A percentile compares a stretch with the other conserved stretches of the same genome.
phyloP scores from a whole-genome alignment of 1,140 invertebrate genomes.

The Conus ventricosus region DNA sequence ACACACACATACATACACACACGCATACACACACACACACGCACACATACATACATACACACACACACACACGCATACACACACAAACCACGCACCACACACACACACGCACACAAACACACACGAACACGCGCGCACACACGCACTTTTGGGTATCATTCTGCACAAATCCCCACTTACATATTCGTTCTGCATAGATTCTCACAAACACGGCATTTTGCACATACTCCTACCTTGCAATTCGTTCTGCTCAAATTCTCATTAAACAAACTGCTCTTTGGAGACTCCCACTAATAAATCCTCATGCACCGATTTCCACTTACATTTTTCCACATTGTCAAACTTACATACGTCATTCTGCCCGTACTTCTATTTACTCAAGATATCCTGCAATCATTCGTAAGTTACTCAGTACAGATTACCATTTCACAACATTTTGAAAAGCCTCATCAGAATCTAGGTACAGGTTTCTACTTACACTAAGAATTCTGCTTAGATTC shows the following conservation, averaged over 20 bases:
- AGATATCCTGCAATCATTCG: too few relatives aligned
- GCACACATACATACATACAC: background rate
- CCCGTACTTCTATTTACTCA: too few relatives aligned
- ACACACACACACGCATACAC: background rate
- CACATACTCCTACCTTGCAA: too few relatives aligned
- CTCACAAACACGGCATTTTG: background rate
- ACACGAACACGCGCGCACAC: background rate
- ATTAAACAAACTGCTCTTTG: background rate
- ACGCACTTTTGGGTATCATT: background rate
- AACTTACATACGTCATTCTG: too few relatives aligned
- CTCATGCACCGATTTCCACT: too few relatives aligned
- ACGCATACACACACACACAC: background rate
- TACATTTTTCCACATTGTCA: too few relatives aligned
- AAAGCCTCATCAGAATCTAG: too few relatives aligned
- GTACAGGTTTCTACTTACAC: too few relatives aligned
- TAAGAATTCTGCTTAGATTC: too few relatives aligned
- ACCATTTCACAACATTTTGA: too few relatives aligned
- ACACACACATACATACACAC: background rate
- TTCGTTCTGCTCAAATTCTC: too few relatives aligned
- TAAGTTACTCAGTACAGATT: too few relatives aligned
- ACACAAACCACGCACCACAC: background rate
- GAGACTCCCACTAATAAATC: background rate
- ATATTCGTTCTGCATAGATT: background rate
- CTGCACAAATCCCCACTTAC: background rate
- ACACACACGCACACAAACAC: background rate